phyloP scores from a whole-genome alignment of 2,888 invertebrate species.

The Drosophila ochracea region DNA sequence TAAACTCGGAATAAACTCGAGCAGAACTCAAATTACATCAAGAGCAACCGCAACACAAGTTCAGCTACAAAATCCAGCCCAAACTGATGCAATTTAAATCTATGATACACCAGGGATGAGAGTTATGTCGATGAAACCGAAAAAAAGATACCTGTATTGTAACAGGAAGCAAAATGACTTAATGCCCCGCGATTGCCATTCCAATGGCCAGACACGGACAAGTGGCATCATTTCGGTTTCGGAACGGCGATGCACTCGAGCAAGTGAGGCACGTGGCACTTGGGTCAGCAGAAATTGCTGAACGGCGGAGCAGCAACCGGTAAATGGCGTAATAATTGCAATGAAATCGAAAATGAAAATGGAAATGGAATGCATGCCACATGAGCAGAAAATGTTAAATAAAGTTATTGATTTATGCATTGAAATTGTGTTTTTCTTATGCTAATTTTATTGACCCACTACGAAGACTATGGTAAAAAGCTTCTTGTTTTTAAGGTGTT shows the following conservation, averaged over 20 bases:
- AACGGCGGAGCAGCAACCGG: constrained; percentile 28
- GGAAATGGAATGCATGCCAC: constrained; percentile 39
- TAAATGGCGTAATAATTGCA: constrained; percentile 62
- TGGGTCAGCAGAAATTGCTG: constrained; percentile 49
- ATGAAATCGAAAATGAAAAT: constrained; percentile 25
- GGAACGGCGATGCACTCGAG: constrained; percentile 34
- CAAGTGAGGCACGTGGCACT: constrained; percentile 47
- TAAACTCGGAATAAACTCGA: neutral
- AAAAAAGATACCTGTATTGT: constrained; percentile 55
- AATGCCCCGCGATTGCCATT: constrained; percentile 48
- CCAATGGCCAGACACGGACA: constrained; percentile 22
- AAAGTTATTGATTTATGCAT: constrained; percentile 39
- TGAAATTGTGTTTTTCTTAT: constrained; percentile 15
- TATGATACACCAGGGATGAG: neutral
- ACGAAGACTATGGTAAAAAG: constrained; percentile 10
- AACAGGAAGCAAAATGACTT: constrained; percentile 65
- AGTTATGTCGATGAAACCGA: constrained; percentile 6
- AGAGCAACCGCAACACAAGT: neutral
- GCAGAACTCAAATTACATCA: neutral
- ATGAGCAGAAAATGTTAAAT: constrained; percentile 25
- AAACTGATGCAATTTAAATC: constrained; percentile 9
- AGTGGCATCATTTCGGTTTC: constrained; percentile 22
- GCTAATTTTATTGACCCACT: constrained; percentile 27
- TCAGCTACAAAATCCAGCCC: neutral
- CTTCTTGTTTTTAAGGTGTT: neutral